Base-by-base conservation (phyloP, 2,797 vertebrate genomes). In the Dipus sagitta region DNA sequence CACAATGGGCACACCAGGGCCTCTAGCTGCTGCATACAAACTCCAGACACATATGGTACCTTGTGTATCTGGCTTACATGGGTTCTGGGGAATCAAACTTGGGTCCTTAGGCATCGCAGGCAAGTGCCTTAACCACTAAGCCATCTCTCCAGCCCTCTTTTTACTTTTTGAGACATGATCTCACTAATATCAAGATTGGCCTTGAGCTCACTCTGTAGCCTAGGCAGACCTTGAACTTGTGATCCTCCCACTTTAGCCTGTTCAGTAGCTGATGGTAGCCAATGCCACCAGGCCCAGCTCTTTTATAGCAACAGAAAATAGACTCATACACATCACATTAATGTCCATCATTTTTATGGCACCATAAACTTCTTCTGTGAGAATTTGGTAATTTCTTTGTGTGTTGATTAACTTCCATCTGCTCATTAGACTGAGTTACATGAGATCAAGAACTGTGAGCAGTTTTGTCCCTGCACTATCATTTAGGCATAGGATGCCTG, bases 361-460 rank as follows among this genome's bases (percentile, higher is more conserved):
- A 92, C 26, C 86, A 87, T n/a, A 93, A 71, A 71, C 30, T 52
- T 86, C 21, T 81, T 81, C 60, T 38, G 38, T 58, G 79, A 87
- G 6, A 78, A 20, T 32, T 70, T 89, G 80, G 90, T 11, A 75
- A 34, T 20, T 58, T 17, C 60, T 84, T 70, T 79, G 6, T 76
- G 28, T 65, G 60, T 72, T 92, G 34, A 64, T 85, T 78, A 93
- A 76, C 9, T 74, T 30, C 20, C 42, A 67, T 72, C 28, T 86
- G 67, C n/a, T 21, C 24, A 74, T 21, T 77, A 80, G 34, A 86
- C 30, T 76, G 75, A 91, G 65, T 86, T 95, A 58, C 20, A 76
- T n/a, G 13, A 91, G 13, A 90, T 26, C 21, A 94, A 83, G 47
- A 6, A 70, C 18, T 85, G 85, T 2, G 60, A 77, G 47, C 26